Percentiles rank a stretch among this genome's conserved stretches.
phyloP scores from a whole-genome alignment of 1,140 invertebrate genomes.

The Oncopeltus fasciatus region DNA sequence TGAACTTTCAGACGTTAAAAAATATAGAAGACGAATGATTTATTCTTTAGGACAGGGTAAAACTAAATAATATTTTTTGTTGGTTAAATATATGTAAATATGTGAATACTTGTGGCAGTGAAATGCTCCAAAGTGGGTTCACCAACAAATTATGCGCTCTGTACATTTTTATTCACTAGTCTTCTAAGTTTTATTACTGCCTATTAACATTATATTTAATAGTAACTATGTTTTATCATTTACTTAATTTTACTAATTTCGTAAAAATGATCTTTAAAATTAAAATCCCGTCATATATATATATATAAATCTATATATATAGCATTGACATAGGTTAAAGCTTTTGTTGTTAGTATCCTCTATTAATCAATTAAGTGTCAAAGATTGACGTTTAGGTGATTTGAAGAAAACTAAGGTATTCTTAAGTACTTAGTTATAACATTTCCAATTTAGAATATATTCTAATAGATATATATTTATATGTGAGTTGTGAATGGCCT shows the following conservation, averaged over 20 bases:
- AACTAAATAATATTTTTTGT: constrained; percentile 1
- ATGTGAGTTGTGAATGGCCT: constrained; percentile 8
- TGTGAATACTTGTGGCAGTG: constrained; percentile 1
- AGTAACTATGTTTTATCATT: no score
- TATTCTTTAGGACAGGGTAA: constrained; percentile 6
- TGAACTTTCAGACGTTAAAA: no score
- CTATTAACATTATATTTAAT: no score
- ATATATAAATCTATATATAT: no score
- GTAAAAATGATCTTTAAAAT: no score
- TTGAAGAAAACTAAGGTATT: constrained; percentile 7
- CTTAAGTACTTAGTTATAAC: constrained; percentile 6
- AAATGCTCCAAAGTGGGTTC: background rate
- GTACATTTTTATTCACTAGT: background rate
- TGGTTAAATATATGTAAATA: constrained; percentile 5
- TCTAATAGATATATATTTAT: constrained; percentile 6
- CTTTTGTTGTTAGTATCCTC: constrained; percentile 5
- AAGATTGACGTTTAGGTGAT: constrained; percentile 6
- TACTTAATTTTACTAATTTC: no score
- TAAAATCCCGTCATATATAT: no score
- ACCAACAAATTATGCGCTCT: background rate
- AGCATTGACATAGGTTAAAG: constrained; percentile 6
- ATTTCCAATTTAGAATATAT: constrained; percentile 6
- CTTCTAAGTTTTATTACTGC: background rate
- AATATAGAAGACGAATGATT: no score
- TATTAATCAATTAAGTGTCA: constrained; percentile 8